Evolutionary conservation across 2,797 vertebrate species (phyloP).

Genomic region (Darevskia nairensis): DNA sequence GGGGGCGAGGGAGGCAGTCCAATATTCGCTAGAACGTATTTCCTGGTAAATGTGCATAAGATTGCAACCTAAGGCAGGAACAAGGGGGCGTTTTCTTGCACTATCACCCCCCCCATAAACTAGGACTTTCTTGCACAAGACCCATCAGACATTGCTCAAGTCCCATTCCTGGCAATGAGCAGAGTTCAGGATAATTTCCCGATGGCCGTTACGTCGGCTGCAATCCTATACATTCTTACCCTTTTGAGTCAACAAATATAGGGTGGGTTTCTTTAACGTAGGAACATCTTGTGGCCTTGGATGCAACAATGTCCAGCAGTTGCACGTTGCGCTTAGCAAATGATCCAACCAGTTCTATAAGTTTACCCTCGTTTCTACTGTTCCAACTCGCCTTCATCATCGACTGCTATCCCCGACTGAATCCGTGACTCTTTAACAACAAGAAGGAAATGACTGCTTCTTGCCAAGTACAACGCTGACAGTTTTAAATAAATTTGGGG

Average conservation of each 20-base stretch:
- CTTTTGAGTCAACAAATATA: no score
- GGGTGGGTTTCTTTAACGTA: neutral
- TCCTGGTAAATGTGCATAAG: neutral
- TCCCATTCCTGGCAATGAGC: no score
- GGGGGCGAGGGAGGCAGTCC: neutral
- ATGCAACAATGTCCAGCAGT: neutral
- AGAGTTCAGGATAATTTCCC: neutral
- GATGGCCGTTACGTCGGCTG: neutral
- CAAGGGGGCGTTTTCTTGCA: neutral
- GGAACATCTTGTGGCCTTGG: neutral
- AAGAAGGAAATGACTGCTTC: no score
- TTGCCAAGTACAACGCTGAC: neutral
- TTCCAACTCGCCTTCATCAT: neutral
- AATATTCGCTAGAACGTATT: neutral
- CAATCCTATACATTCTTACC: neutral
- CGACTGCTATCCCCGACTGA: neutral
- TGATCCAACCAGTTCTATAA: neutral
- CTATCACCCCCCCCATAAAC: no score
- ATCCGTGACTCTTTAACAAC: neutral
- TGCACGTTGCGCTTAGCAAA: neutral
- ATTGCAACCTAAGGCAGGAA: neutral
- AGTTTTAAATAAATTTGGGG: neutral
- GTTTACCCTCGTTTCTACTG: neutral
- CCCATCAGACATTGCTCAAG: no score
- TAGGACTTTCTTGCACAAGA: neutral